A percentile compares a stretch with the other conserved stretches of the same genome.
These are phyloP conservation scores for Nothobranchius furzeri DNA, from an alignment of 2,113 vertebrate species.

Conservation along the genomic window DNA sequence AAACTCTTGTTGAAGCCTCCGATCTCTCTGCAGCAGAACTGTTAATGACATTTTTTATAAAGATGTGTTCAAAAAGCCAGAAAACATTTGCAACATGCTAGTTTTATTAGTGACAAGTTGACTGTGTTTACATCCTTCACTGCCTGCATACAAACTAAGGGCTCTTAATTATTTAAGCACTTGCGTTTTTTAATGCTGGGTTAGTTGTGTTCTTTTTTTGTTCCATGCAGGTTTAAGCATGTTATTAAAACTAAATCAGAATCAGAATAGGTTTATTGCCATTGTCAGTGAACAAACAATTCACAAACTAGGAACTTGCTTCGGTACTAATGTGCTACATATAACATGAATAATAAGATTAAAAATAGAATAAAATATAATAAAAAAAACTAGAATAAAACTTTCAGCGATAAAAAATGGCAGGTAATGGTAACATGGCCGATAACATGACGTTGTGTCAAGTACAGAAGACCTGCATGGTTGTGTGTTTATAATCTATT, in stretches of 20 bases:
- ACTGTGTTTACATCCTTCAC: not conserved
- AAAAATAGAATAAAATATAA: too few relatives aligned
- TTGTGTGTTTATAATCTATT: too few relatives aligned
- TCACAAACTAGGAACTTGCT: too few relatives aligned
- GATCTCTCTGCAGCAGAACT: constrained; percentile 3
- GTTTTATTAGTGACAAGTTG: not conserved
- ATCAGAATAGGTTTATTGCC: too few relatives aligned
- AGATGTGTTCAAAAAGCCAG: not conserved
- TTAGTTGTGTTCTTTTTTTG: not conserved
- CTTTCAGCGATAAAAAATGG: too few relatives aligned
- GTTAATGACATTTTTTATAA: constrained; percentile 5
- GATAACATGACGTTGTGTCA: too few relatives aligned
- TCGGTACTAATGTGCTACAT: too few relatives aligned
- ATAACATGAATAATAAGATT: too few relatives aligned
- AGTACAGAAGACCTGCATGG: too few relatives aligned
- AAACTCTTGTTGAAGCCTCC: not conserved
- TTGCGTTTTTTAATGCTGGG: constrained; percentile 3
- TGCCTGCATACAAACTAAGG: constrained; percentile 1
- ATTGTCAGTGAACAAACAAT: too few relatives aligned
- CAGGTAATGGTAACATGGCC: too few relatives aligned
- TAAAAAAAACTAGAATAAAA: too few relatives aligned
- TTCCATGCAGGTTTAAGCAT: not conserved
- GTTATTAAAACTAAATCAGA: not conserved
- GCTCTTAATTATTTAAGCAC: constrained; percentile 20
- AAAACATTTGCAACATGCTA: not conserved